A percentile compares a stretch with the other conserved stretches of the same genome.
Conservation (phyloP, 2,888 invertebrate species). For the Xestoiulus laeticollis region DNA sequence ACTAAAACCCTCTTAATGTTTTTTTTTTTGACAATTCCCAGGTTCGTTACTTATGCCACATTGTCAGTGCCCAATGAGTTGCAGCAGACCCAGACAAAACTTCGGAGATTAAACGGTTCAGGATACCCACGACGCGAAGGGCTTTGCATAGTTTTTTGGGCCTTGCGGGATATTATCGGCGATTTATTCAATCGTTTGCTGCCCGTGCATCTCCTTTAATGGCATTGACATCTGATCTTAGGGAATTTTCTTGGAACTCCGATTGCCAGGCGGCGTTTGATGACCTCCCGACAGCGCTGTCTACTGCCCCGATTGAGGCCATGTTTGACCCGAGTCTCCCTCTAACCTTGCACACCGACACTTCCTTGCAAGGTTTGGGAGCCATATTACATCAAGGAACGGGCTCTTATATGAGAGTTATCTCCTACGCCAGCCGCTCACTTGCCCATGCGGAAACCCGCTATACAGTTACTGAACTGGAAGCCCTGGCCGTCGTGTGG, state of each 20-base stretch:
- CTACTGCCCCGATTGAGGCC: background rate
- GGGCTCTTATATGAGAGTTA: background rate
- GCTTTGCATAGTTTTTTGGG: slow-evolving; percentile 34
- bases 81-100: background rate
- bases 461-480: background rate
- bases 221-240: background rate
- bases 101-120: background rate
- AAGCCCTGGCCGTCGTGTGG: slow-evolving; percentile 31
- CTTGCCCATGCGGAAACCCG: background rate
- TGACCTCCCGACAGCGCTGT: background rate
- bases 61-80: background rate
- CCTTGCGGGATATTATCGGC: background rate
- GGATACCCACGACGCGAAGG: background rate
- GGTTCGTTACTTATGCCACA: slow-evolving; percentile 31
- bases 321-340: background rate
- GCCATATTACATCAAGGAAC: background rate
- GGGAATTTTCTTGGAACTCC: background rate
- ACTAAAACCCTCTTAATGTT: slow-evolving; percentile 34
- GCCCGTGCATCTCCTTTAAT: background rate
- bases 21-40: background rate
- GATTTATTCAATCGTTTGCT: background rate
- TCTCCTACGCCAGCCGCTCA: background rate
- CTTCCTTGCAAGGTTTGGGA: background rate
- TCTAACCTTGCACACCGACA: slow-evolving; percentile 47
- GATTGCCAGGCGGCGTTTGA: background rate